These are phyloP conservation scores for Ailuropoda melanoleuca DNA, from an alignment of 2,113 vertebrate species.

Conservation along the genomic window DNA sequence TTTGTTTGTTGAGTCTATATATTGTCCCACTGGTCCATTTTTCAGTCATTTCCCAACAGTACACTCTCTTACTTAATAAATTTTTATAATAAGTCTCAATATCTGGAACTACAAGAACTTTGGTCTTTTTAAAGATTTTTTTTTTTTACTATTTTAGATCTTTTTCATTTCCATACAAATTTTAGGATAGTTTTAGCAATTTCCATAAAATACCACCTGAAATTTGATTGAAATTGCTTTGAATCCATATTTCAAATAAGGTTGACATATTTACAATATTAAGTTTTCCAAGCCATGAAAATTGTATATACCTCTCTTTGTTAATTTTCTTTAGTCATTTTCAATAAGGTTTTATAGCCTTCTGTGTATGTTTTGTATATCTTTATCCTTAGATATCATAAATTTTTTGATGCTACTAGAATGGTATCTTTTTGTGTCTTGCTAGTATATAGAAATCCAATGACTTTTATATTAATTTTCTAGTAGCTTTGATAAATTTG, in stretches of 20 bases:
- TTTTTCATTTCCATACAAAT: not conserved
- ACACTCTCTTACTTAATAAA: not conserved
- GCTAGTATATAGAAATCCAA: not conserved
- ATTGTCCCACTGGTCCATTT: not conserved
- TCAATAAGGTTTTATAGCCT: not conserved
- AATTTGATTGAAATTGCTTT: not conserved
- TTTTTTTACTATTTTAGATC: not conserved
- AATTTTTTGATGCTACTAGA: not conserved
- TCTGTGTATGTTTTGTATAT: not conserved
- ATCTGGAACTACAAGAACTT: not conserved
- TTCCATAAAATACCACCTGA: not conserved
- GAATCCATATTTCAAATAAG: not conserved
- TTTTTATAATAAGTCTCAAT: not conserved
- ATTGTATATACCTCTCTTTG: not conserved
- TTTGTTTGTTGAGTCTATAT: not conserved
- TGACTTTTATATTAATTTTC: not conserved
- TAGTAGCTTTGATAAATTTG: not conserved
- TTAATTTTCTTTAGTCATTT: not conserved
- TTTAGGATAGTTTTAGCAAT: constrained; percentile 5
- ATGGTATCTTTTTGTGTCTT: not conserved
- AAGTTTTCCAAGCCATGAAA: not conserved
- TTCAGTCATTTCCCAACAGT: not conserved
- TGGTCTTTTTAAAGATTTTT: not conserved
- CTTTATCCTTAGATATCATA: not conserved
- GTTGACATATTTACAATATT: not conserved